Conservation (phyloP, 30 jellyfish, hydroid and myxozoan species). For the Aurelia coerulea region DNA sequence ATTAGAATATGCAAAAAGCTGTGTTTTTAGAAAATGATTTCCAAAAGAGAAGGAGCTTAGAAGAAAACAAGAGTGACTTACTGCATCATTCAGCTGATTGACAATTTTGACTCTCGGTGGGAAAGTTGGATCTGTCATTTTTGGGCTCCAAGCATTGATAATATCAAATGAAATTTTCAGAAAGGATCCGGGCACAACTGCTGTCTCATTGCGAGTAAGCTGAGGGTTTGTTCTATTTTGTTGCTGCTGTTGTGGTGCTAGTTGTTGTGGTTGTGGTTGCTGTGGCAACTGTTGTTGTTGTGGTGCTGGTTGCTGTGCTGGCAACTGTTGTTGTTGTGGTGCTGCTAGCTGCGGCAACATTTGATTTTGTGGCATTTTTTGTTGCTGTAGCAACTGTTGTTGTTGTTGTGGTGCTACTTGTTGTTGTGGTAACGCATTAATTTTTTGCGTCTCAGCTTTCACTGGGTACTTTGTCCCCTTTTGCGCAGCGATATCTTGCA, state of each 20-base stretch:
- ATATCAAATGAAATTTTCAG: slow-evolving; percentile 64
- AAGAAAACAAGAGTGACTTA: slow-evolving; percentile 25
- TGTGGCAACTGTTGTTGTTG: neutral
- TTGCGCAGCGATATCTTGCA: slow-evolving; percentile 29
- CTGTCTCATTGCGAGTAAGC: neutral
- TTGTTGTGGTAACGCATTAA: neutral
- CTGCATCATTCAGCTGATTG: slow-evolving; percentile 71
- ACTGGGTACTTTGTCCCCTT: neutral
- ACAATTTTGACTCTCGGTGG: slow-evolving; percentile 71
- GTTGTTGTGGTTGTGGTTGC: neutral
- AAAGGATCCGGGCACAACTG: slow-evolving; percentile 1
- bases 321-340: neutral
- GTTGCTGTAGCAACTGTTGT: neutral
- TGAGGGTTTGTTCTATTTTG: neutral
- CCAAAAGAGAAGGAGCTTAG: no score
- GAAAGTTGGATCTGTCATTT: slow-evolving; percentile 65
- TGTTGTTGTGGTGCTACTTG: neutral
- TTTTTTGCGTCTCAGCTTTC: neutral
- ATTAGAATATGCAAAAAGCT: no score
- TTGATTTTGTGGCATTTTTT: neutral
- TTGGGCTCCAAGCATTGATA: slow-evolving; percentile 55
- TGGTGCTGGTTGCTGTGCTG: neutral
- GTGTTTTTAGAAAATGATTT: no score
- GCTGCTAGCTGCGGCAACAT: neutral
- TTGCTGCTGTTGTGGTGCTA: slow-evolving; percentile 10